phyloP scores from a whole-genome alignment of 2,888 invertebrate species.

The Platycnemis pennipes region DNA sequence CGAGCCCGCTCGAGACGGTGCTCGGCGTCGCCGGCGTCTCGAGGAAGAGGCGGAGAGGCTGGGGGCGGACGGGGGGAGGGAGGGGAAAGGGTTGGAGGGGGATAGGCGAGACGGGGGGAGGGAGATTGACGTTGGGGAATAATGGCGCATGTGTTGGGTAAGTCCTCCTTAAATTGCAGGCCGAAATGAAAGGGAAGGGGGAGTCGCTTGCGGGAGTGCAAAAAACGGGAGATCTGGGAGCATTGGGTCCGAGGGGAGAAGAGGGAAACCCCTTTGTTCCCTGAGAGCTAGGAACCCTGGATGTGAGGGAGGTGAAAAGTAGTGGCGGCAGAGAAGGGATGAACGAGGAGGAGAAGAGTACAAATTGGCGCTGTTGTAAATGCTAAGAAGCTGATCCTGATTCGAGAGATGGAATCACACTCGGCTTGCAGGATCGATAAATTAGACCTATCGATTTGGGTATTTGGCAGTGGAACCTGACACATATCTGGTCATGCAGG shows the following conservation, averaged over 20 bases:
- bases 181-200: constrained; percentile 53
- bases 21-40: background rate
- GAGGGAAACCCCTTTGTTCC: too few species aligned
- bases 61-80: background rate
- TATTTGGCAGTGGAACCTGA: too few species aligned
- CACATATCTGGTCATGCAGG: too few species aligned
- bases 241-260: background rate
- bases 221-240: constrained; percentile 9
- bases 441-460: too few species aligned
- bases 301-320: background rate
- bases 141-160: constrained; percentile 11
- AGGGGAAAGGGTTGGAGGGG: too few species aligned
- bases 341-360: background rate
- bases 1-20: background rate
- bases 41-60: background rate
- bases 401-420: background rate
- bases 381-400: background rate
- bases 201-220: background rate
- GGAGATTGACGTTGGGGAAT: background rate
- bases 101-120: too few species aligned
- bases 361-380: background rate
- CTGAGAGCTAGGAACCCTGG: background rate
- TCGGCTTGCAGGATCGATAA: background rate
- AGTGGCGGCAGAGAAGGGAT: background rate
- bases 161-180: constrained; percentile 33